Percentiles rank a stretch among this genome's conserved stretches.
These are phyloP conservation scores for Grapholita molesta DNA, from an alignment of 1,140 invertebrate genomes.

Conservation along the genomic window DNA sequence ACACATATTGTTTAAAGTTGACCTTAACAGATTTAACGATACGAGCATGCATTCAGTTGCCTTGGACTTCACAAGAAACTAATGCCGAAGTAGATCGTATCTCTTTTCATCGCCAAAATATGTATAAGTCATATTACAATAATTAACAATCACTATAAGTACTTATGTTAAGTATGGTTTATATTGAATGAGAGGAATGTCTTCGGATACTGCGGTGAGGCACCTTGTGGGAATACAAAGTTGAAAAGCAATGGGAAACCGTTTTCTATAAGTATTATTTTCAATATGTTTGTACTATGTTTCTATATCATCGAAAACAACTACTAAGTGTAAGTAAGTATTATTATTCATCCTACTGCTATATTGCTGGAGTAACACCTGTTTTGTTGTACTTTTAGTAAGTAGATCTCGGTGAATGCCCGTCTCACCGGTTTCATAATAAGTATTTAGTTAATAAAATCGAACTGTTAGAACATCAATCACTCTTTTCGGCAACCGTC, in stretches of 20 bases:
- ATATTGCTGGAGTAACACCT: neutral
- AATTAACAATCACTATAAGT: neutral
- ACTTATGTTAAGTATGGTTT: neutral
- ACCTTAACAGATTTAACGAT: conserved; percentile 1
- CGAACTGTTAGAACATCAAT: conserved; percentile 4
- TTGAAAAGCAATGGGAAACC: too few relatives aligned
- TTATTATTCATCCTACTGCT: neutral
- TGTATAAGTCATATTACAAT: neutral
- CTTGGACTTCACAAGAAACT: conserved; percentile 5
- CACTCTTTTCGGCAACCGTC: neutral
- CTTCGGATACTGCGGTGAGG: neutral
- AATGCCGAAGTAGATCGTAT: neutral
- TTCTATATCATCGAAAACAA: neutral
- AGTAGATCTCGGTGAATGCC: neutral
- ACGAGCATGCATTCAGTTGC: neutral
- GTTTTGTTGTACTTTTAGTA: neutral
- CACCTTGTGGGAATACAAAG: too few relatives aligned
- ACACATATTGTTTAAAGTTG: conserved; percentile 1
- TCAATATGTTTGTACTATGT: neutral
- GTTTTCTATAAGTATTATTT: too few relatives aligned
- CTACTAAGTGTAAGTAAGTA: neutral
- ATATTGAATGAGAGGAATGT: neutral
- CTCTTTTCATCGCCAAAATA: neutral
- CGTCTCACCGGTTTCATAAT: conserved; percentile 5
- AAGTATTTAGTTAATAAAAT: conserved; percentile 15